Evolutionary conservation across 2,113 vertebrate species (phyloP), one percentile per base, ranked within the genome.

Genomic region (Fulmarus glacialis): DNA sequence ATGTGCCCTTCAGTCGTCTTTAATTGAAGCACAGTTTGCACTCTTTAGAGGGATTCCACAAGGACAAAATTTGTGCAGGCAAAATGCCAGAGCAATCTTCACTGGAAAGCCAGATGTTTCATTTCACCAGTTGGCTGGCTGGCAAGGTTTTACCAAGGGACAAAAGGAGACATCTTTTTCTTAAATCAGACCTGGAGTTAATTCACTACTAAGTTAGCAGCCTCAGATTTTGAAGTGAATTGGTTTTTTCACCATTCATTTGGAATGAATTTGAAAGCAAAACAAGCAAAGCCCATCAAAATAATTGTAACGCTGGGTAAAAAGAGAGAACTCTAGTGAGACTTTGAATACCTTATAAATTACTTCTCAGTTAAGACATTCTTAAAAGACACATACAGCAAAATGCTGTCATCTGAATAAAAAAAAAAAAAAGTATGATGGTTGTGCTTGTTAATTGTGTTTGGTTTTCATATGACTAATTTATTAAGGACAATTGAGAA

Each of bases 1-100:
- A 12, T 30, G 59, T 87, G 89, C 88, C 97, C 90, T 97, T 95
- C 94, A 96, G 90, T 89, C 64, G 91, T 92, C 89, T 97, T 94
- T 97, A 97, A 97, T 62, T 96, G 96, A 97, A 93, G 96, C 72
- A 75, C 89, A 91, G 94, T 98, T 97, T 97, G 73, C 67, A 53
- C 70, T 74, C 90, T 86, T 95, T 42, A 30, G 53, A 87, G 94
- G 91, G 83, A 89, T 75, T 97, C 96, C 85, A 62, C 82, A 29
- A 96, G 95, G 94, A 96, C 93, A 89, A 75, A 81, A 94, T 72
- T 63, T 58, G 34, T 83, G 72, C 74, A 79, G 86, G 95, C 85
- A 86, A 83, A 74, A 55, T 40, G 94, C 93, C 97, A 98, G 89
- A 88, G 77, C 48, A 63, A 68, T 75, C 64, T 82, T 97, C 59